Base-by-base conservation (phyloP, 2,888 invertebrate species). In the Camponotus fellah region DNA sequence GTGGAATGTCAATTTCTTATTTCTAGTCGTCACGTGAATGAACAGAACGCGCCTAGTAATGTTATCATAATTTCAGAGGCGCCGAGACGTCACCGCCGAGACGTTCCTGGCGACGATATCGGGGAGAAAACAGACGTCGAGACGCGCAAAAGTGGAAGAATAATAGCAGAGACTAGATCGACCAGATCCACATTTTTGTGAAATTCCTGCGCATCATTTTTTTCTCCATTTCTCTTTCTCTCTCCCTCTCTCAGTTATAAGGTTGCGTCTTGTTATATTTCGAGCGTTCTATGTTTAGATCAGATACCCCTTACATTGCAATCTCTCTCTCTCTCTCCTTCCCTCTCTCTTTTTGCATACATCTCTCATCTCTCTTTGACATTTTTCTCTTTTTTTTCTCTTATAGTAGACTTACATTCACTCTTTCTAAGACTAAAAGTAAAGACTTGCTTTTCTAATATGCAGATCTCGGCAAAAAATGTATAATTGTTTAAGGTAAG, bases 261-360 rank as follows among this genome's bases (percentile, higher is more conserved):
- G 90, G 91, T 92, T 89, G 91, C 91, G 92, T 92, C 91, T 91
- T 90, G 93, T 93, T 93, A 94, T 94, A 94, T 94, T 94, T 94
- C 91, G 93, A 94, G 94, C 92, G 90, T 88, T 92, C 94, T 94
- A 94, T 92, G 91, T 94, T 94, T 94, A 94, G 94, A 91, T 88
- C 86, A 85, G 81, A 89, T 87, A 90, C 89, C 83, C 83, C 89
- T 87, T 83, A 79, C 84, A 83, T 79, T 72, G 72, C 76, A 65
- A 12, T 64, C 46, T 79, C 64, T 81, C 65, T 74, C 68, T 84
- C 75, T 69, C 60, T 79, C 65, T 77, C 68, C 83, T 72, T 69
- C 66, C 76, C 75, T 49, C 17, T 49, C 49, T 49, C 21, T 32
- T 43, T 53, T 53, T 40, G 49, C 62, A 56, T 37, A 53, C 21